Base-by-base conservation (phyloP, 2,797 vertebrate species). In the Aeoliscus strigatus region DNA sequence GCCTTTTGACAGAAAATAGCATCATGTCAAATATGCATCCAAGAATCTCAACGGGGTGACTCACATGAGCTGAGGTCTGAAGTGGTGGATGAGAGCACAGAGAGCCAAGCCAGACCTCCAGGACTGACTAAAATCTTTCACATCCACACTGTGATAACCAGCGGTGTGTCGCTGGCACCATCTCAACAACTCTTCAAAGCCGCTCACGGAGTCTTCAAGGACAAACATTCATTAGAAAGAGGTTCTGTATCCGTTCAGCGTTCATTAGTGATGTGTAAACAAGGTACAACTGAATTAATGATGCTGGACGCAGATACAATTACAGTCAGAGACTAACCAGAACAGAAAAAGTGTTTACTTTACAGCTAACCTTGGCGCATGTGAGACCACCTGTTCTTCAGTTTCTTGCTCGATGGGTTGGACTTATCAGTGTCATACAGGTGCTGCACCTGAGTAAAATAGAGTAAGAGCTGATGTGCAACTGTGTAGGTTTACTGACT, bases 141-240 rank as follows among this genome's bases (percentile, higher is more conserved):
- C 89, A 0, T 62, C 60, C 35, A 96, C 91, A 0, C 82, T 74
- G 0, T 58, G 41, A 28, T 91, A 92, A 2, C 88, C 90, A 0
- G 69, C 82, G 0, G 93, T 96, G 80, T 90, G 83, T 48, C 83
- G 84, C 84, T 91, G 91, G 77, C 93, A 96, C 94, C 94, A 98
- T 36, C 32, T 86, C 43, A 97, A 72, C 67, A 98, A 71, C 34
- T 92, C 89, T 5, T 89, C 86, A 4, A 76, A 86, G 27, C 87
- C 70, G 0, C 73, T 78, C 14, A 59, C 39, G 0, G 86, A 77
- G 45, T 86, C 90, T 79, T 48, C 38, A 27, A 8, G 12, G 5
- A 10, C 5, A 53, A 27, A 51, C 21, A 34, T 4, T n/a, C n/a
- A n/a, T n/a, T n/a, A n/a, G n/a, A n/a, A 39, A 2, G 10, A 5